Conservation (phyloP, 2,797 vertebrate genomes). For the Stomatorhinus walkeri region DNA sequence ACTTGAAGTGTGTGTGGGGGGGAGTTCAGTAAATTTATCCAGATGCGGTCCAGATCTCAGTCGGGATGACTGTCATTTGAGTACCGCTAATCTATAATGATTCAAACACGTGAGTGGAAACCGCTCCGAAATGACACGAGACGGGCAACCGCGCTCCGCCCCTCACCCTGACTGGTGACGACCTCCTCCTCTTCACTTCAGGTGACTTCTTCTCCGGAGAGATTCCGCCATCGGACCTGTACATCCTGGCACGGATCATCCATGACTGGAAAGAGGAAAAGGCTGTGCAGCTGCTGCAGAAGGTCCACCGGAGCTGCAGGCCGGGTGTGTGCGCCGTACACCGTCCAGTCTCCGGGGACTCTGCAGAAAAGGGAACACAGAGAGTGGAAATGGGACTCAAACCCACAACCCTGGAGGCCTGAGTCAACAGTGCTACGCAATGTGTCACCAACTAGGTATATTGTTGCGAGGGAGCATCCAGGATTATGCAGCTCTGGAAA, state of each 20-base stretch:
- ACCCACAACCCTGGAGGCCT: not conserved
- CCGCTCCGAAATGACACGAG: not conserved
- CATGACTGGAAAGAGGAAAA: conserved; percentile 66
- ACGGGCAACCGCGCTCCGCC: not conserved
- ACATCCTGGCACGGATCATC: conserved; percentile 58
- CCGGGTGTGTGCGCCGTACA: conserved; percentile 47
- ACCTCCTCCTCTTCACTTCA: conserved; percentile 24
- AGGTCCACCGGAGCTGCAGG: conserved; percentile 47
- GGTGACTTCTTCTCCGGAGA: conserved; percentile 62
- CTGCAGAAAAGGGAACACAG: not conserved
- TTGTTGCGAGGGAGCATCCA: not conserved
- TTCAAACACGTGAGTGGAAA: not conserved
- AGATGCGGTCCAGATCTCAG: not conserved
- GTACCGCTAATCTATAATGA: not conserved
- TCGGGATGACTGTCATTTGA: not conserved
- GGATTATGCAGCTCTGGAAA: not conserved
- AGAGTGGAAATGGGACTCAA: not conserved
- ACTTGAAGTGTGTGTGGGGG: not conserved
- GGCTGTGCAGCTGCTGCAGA: conserved; percentile 52
- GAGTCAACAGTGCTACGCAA: not conserved
- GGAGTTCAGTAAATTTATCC: not conserved
- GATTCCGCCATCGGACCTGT: conserved; percentile 57
- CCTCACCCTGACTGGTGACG: not conserved
- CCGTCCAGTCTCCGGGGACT: not conserved
- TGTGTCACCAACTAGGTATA: not conserved